Evolutionary conservation across 2,113 vertebrate species (phyloP), one percentile per base, ranked within the genome.

Genomic region (Centrocercus urophasianus): DNA sequence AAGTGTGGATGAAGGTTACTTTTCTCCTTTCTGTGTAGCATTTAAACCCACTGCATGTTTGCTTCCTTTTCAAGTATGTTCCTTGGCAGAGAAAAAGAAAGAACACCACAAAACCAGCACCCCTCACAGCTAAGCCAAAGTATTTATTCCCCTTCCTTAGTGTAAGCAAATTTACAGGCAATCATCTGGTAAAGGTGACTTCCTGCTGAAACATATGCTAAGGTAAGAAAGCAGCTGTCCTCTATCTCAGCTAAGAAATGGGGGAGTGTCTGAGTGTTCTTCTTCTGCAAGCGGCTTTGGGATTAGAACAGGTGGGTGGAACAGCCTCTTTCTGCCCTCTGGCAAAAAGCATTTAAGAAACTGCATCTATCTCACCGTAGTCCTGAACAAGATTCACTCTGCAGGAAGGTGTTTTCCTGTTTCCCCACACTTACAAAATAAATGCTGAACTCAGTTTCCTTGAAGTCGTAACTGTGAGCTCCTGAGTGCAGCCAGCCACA

Each of bases 401-500:
- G 16, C 40, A 38, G 27, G 48, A 9, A 28, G 10, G 20, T 10
- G 8, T 11, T 8, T 14, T 67, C 20, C 34, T 38, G 2, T n/a
- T 42, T 48, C 40, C 25, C 22, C 9, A 0, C 9, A 1, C 9
- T 8, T 54, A 40, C 45, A 10, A 1, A 5, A 40, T 34, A 40
- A 40, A 42, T 6, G 20, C n/a, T 45, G 6, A 56, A 14, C 64
- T 19, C 70, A 8, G 3, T 13, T 2, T 10, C 61, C 45, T 30
- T 47, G n/a, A 76, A 30, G 24, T 3, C 22, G 5, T 28, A 6
- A 12, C 32, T 10, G 32, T 2, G 45, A n/a, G 52, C 52, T 54
- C 15, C 18, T 11, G n/a, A 18, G 10, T 2, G 0, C 54, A 59
- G 56, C 2, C 18, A 28, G 8, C 4, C 4, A 1, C 4, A 0